Percentiles rank a stretch among this genome's conserved stretches.
These are phyloP conservation scores for Tragulus kanchil DNA, from an alignment of 2,113 vertebrate species.

Conservation along the genomic window DNA sequence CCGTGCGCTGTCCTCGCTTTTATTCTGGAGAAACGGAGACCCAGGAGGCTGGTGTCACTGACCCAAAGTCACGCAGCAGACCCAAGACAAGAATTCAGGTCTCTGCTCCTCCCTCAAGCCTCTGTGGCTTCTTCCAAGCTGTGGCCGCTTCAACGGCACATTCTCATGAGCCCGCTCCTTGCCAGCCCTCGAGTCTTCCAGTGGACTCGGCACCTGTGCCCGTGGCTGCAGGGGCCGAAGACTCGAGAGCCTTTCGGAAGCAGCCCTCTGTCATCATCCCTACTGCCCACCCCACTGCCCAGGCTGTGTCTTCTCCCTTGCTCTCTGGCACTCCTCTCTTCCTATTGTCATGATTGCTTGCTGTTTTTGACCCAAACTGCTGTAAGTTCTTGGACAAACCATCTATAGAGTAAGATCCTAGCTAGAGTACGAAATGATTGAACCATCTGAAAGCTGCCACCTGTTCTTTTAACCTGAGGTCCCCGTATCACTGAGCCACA, in stretches of 20 bases:
- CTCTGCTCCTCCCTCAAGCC: background rate
- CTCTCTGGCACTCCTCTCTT: background rate
- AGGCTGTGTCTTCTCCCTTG: background rate
- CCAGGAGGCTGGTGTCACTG: background rate
- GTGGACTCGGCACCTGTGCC: background rate
- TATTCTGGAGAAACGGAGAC: background rate
- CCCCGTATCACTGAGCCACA: background rate
- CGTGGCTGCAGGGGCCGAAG: background rate
- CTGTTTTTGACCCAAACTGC: background rate
- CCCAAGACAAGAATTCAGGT: background rate
- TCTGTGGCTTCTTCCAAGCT: background rate
- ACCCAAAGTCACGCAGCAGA: background rate
- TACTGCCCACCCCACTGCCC: background rate
- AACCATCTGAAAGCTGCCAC: background rate
- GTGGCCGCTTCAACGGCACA: background rate
- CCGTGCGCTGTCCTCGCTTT: background rate
- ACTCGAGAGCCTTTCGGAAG: background rate
- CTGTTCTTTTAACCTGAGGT: background rate
- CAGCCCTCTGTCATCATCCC: background rate
- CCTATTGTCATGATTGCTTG: background rate
- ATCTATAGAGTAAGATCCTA: background rate
- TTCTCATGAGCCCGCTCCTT: background rate
- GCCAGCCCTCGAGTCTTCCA: background rate
- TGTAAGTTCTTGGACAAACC: background rate
- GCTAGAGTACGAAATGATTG: background rate